Conservation (phyloP, 2,888 invertebrate species). For the Ichneumoninae sp. region DNA sequence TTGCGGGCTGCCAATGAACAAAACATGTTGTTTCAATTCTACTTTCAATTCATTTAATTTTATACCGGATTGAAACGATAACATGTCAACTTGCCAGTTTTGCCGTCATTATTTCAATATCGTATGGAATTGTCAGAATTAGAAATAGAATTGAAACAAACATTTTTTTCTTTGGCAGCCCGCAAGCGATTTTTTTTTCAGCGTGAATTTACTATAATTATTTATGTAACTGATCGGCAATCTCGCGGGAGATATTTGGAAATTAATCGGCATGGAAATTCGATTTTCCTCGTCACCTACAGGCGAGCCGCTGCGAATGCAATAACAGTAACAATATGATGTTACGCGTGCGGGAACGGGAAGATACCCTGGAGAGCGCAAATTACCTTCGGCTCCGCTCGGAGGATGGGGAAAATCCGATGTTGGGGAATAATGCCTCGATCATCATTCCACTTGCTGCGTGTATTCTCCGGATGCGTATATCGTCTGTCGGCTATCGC, state of each 20-base stretch:
- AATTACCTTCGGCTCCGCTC: conserved; percentile 3
- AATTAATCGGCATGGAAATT: not conserved
- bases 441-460: not conserved
- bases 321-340: conserved; percentile 39
- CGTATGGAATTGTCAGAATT: too few species aligned
- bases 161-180: too few species aligned
- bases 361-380: conserved; percentile 17
- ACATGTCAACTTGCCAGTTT: too few species aligned
- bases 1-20: too few species aligned
- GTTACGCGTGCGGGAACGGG: not conserved
- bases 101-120: too few species aligned
- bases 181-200: too few species aligned
- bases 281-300: conserved; percentile 31
- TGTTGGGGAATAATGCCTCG: not conserved
- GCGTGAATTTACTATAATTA: not conserved
- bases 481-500: not conserved
- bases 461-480: not conserved
- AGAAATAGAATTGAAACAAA: too few species aligned
- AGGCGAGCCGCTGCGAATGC: conserved; percentile 11
- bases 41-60: too few species aligned
- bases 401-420: not conserved
- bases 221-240: not conserved
- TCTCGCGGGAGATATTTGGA: not conserved
- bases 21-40: too few species aligned
- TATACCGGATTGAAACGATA: too few species aligned